Evolutionary conservation across 2,888 invertebrate genomes (phyloP).

Genomic region (Portevinia maculata): DNA sequence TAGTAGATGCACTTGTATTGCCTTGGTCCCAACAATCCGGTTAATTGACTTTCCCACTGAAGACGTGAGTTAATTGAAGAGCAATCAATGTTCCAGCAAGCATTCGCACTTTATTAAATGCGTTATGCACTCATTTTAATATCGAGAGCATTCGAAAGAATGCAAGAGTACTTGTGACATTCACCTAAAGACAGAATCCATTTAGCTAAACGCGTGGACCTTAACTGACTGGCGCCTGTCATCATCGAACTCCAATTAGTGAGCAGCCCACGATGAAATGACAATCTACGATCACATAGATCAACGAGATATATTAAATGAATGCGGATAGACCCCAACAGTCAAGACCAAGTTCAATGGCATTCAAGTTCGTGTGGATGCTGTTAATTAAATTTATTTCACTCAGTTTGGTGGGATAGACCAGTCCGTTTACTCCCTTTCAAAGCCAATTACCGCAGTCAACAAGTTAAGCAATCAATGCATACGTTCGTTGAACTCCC

Average conservation of each 20-base stretch:
- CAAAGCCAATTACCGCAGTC: conserved; percentile 38
- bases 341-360: conserved; percentile 69
- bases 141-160: background rate
- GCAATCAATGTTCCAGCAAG: background rate
- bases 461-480: conserved; percentile 49
- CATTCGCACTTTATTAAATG: background rate
- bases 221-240: conserved; percentile 18
- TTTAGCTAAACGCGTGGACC: too few species aligned
- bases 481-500: conserved; percentile 59
- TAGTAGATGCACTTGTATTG: conserved; percentile 28
- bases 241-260: conserved; percentile 59
- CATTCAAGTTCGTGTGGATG: conserved; percentile 64
- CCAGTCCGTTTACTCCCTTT: conserved; percentile 18
- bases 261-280: conserved; percentile 41
- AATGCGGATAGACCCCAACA: conserved; percentile 11
- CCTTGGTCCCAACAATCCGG: conserved; percentile 39
- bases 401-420: conserved; percentile 18
- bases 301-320: conserved; percentile 57
- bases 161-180: background rate
- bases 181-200: background rate
- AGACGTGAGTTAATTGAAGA: conserved; percentile 7
- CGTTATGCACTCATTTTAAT: background rate
- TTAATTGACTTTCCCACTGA: conserved; percentile 56
- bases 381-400: conserved; percentile 52
- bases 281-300: conserved; percentile 50